Conservation (phyloP, 2,113 vertebrate genomes). For the Mesocricetus auratus region DNA sequence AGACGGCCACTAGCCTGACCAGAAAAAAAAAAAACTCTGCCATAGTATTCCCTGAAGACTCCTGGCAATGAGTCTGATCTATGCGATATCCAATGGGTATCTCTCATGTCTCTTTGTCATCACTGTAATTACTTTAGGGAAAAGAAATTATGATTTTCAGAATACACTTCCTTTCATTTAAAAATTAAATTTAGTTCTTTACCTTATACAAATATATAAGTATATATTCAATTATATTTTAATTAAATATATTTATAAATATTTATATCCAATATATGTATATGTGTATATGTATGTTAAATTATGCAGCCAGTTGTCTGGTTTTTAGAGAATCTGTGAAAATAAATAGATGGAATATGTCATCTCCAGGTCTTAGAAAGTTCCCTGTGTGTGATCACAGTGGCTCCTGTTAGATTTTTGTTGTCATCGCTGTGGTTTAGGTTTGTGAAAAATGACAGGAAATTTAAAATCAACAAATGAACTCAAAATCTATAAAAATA, state of each 20-base stretch:
- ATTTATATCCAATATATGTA: not conserved
- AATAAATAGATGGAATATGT: no score
- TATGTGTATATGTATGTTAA: fast-evolving
- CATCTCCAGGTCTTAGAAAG: no score
- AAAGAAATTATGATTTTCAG: not conserved
- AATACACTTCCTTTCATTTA: not conserved
- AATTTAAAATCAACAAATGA: not conserved
- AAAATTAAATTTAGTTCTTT: no score
- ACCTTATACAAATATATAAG: no score
- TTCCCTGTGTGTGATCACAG: not conserved
- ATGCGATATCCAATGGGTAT: not conserved
- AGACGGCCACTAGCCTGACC: not conserved
- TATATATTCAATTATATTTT: no score
- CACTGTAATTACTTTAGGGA: not conserved
- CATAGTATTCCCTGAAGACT: not conserved
- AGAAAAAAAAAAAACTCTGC: not conserved
- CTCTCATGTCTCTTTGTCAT: not conserved
- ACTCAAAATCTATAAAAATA: not conserved
- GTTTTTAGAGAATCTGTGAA: not conserved
- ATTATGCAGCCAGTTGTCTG: not conserved
- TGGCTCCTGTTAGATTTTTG: not conserved
- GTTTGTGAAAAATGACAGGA: not conserved
- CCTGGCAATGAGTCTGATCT: not conserved
- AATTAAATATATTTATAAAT: no score
- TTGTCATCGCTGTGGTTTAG: not conserved